phyloP scores from a whole-genome alignment of 2,797 vertebrate genomes.

The Calcarius lapponicus region DNA sequence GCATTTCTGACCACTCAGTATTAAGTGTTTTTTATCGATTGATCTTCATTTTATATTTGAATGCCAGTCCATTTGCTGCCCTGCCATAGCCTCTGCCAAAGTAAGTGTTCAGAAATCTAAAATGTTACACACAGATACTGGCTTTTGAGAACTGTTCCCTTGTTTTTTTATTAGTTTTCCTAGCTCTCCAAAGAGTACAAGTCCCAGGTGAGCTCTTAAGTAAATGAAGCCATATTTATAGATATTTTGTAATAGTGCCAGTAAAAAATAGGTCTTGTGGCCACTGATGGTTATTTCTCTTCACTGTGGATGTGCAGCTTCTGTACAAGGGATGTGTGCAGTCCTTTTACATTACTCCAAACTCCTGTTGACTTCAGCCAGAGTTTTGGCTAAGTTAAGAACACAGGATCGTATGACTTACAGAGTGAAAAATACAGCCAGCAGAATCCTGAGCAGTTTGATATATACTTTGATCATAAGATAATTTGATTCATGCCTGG shows the following conservation, averaged over 20 bases:
- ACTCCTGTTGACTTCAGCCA: neutral
- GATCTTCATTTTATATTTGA: neutral
- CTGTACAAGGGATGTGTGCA: neutral
- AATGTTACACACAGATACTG: neutral
- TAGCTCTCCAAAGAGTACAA: neutral
- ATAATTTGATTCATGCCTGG: neutral
- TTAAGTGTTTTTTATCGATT: neutral
- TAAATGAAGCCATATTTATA: constrained; percentile 21
- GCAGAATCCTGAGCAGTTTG: neutral
- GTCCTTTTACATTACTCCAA: neutral
- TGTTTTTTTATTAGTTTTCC: neutral
- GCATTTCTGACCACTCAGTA: neutral
- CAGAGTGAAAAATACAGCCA: neutral
- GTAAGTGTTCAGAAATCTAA: neutral
- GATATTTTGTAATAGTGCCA: neutral
- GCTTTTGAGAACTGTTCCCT: neutral
- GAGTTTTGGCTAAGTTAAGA: neutral
- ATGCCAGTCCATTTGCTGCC: neutral
- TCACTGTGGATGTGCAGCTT: neutral
- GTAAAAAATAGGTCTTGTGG: neutral
- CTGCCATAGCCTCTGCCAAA: neutral
- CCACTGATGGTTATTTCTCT: neutral
- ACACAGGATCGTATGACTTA: neutral
- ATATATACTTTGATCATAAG: neutral
- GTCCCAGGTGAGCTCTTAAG: neutral